Base-by-base conservation (phyloP, 2,797 vertebrate genomes). In the Acanthornis magna region DNA sequence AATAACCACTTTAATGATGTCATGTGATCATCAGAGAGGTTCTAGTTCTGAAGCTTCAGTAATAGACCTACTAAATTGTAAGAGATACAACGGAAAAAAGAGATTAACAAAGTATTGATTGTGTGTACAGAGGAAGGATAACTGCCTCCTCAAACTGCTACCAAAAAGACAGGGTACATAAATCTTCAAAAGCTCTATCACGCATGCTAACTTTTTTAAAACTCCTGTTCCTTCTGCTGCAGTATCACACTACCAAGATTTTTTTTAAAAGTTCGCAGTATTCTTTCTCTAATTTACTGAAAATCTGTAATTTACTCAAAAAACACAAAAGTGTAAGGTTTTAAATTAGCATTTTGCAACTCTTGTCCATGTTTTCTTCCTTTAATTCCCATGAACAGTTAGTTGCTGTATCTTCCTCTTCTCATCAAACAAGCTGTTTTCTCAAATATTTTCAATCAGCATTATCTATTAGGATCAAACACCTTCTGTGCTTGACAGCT, bases 221-320 rank as follows among this genome's bases (percentile, higher is more conserved):
- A 76, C 19, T 87, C 40, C 9, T 40, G 10, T 38, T 68, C 13
- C 30, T 74, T 40, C 27, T 58, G 34, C 30, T 89, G 25, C 3
- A 83, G 23, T 45, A 67, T 2, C 25, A 14, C 50, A 36, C 23
- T 48, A 62, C 15, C 7, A 34, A 27, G 20, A 36, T 17, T 8
- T 48, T 42, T 77, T 34, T 77, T 1, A 1, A 14, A 66, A 58
- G 7, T 55, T 78, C 30, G 36, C 1, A 0, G 4, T 30, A 7
- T 27, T 90, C 22, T 74, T 82, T 70, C 26, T 75, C 50, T 19
- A 7, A 72, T 66, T 78, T 76, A 36, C 62, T 51, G 21, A 70
- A 89, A 93, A 81, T 29, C 26, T 23, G 6, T 36, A 45, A 67
- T 45, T 87, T 13, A 4, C 45, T 36, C 5, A 54, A 78, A 66